These are phyloP conservation scores for Coptodon bakossiorum DNA, from an alignment of 2,113 vertebrate species.

Conservation along the genomic window DNA sequence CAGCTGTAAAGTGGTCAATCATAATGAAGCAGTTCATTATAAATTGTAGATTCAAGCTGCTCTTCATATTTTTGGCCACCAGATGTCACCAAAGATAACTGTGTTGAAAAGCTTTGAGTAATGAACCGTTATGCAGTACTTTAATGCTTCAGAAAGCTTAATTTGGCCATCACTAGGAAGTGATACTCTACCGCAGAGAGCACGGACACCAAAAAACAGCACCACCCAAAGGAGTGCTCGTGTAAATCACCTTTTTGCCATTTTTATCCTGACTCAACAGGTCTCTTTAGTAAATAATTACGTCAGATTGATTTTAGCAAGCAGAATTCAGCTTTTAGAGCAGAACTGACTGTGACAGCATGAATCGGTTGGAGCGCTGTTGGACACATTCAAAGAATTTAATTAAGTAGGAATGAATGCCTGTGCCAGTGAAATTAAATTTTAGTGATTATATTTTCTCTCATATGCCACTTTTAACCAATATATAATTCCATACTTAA, in stretches of 20 bases:
- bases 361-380: neutral
- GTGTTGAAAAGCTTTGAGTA: neutral
- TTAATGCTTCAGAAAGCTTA: neutral
- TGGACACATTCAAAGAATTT: neutral
- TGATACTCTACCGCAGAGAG: neutral
- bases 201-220: neutral
- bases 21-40: neutral
- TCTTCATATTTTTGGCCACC: neutral
- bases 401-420: neutral
- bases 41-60: neutral
- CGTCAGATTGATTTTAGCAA: neutral
- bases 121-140: neutral
- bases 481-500: neutral
- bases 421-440: neutral
- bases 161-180: neutral
- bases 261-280: neutral
- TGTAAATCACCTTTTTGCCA: neutral
- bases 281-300: neutral
- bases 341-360: neutral
- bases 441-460: neutral
- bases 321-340: neutral
- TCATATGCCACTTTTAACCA: neutral
- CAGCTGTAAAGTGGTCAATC: neutral
- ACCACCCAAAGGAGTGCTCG: neutral
- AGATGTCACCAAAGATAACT: neutral